Evolutionary conservation across 2,888 invertebrate species (phyloP), one percentile per base, ranked within the genome.

Genomic region (Ametastegia equiseti): DNA sequence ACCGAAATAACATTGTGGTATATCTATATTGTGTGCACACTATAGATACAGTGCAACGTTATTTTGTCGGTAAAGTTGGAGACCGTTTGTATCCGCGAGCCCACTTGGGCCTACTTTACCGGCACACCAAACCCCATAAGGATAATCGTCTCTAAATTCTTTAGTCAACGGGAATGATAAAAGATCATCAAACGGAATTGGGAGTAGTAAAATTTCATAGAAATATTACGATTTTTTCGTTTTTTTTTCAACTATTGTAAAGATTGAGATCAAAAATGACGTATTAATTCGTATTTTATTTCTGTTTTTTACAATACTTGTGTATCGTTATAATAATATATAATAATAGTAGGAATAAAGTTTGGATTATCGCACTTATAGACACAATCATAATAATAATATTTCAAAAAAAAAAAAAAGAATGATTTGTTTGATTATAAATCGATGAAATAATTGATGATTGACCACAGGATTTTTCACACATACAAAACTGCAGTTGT

Each of bases 261-360:
- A 54, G 11, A n/a, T n/a, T 15, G 33, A 65, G 15, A 65, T 65
- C n/a, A 65, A 36, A 65, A 77, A 77, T 57, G 57, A 77, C 77
- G 57, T 77, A 77, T 42, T 77, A 57, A 77, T 77, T 77, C 54
- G 77, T 77, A 77, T 82, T 80, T 81, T 73, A 54, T 65, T 78
- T 78, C 78, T 23, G n/a, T 39, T 54, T 54, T 36, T 78, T 67
- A 81, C 84, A 84, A 87, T 90, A 88, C 87, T 90, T 83, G 86
- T 87, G 86, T 88, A 89, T 85, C 89, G 85, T 89, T 90, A 30
- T 63, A 63, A 90, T 88, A 89, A 87, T 89, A 89, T 90, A 30
- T 63, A 63, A 90, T 88, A 89, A 87, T 89, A 89, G 86, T 86
- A 89, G 87, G 89, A 89, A 90, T 90, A 88, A 88, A 87, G 85